Conservation (phyloP, 2,113 vertebrate species). For the Ailurus styani region DNA sequence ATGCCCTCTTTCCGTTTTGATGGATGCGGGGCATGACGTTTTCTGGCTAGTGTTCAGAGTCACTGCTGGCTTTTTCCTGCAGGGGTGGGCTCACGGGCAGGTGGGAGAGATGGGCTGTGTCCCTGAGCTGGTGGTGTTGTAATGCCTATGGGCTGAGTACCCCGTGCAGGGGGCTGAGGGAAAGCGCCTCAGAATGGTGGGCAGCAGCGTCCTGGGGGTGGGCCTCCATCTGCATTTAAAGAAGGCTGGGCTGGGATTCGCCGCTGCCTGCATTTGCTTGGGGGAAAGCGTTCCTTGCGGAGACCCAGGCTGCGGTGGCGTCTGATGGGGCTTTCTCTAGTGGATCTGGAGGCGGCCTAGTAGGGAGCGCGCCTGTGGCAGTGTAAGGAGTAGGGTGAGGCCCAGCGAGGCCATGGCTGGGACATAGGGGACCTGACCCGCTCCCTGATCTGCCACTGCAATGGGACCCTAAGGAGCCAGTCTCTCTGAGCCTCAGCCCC, state of each 20-base stretch:
- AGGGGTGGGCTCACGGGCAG: neutral
- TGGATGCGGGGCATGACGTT: neutral
- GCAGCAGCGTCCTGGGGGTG: neutral
- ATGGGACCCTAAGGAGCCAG: neutral
- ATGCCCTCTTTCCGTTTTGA: neutral
- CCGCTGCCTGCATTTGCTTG: too few species aligned
- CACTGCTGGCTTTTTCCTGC: neutral
- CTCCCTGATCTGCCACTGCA: neutral
- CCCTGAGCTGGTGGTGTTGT: neutral
- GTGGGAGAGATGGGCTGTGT: neutral
- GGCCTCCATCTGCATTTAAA: neutral
- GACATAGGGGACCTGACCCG: neutral
- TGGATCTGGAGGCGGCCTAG: neutral
- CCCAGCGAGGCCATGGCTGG: neutral
- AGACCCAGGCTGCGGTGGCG: neutral
- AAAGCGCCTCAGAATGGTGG: neutral
- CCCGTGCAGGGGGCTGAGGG: neutral
- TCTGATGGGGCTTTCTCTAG: neutral
- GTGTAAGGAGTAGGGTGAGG: neutral
- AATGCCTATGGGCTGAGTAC: neutral
- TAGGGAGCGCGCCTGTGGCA: neutral
- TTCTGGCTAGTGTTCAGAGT: constrained; percentile 13
- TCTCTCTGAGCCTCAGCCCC: neutral
- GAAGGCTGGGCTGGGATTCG: neutral
- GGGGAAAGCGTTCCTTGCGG: neutral